Conservation (phyloP, 64 coral and sea anemone species). For the Actinia tenebrosa region DNA sequence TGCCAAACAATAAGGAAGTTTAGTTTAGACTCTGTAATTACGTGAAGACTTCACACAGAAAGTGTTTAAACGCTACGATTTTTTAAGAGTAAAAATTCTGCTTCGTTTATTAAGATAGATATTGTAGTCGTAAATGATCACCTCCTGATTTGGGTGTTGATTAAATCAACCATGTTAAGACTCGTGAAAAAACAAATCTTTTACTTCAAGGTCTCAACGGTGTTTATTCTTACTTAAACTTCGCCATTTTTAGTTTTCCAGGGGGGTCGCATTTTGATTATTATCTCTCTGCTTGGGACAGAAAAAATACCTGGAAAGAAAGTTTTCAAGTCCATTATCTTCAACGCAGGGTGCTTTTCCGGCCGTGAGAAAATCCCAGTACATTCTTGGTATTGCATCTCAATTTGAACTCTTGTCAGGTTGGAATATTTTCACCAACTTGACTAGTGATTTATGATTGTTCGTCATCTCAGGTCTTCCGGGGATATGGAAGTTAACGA, state of each 20-base stretch:
- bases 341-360: not conserved
- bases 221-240: not conserved
- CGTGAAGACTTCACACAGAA: not conserved
- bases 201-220: not conserved
- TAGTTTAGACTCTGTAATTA: too few relatives aligned
- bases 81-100: not conserved
- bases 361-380: not conserved
- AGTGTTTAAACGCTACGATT: not conserved
- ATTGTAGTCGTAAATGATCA: not conserved
- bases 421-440: not conserved
- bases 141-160: not conserved
- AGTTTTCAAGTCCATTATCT: not conserved
- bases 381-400: not conserved
- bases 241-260: not conserved
- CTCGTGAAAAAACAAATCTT: not conserved
- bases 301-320: not conserved
- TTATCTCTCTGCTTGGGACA: not conserved
- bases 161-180: not conserved
- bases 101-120: too few relatives aligned
- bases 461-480: not conserved
- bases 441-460: constrained; percentile 2
- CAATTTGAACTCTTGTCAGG: not conserved
- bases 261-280: not conserved
- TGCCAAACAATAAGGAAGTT: too few relatives aligned
- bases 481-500: not conserved